Percentiles rank a stretch among this genome's conserved stretches.
Evolutionary conservation across 1,140 invertebrate genomes (phyloP).

Genomic region (Drosophila rufa): DNA sequence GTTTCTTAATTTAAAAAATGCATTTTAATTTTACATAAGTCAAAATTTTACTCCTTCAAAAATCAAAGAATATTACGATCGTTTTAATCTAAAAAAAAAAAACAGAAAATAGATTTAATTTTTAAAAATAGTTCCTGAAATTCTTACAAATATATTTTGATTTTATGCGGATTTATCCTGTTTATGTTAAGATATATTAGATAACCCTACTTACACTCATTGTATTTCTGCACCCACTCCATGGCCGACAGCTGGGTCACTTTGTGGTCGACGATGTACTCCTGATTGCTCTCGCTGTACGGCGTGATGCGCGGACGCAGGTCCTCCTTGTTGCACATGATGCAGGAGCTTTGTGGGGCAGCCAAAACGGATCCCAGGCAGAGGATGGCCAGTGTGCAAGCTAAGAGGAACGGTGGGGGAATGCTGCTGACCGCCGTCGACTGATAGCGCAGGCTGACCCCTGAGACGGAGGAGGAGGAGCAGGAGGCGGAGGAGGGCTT

Average conservation of each 20-base stretch:
- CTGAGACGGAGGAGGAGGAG: neutral
- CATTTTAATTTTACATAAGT: too few relatives aligned
- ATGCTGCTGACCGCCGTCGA: slow-evolving; percentile 11
- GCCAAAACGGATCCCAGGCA: slow-evolving; percentile 26
- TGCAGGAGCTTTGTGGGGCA: slow-evolving; percentile 72
- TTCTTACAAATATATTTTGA: neutral
- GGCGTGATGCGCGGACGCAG: slow-evolving; percentile 36
- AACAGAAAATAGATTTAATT: neutral
- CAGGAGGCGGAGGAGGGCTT: neutral
- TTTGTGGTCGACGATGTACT: slow-evolving; percentile 79
- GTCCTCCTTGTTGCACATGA: slow-evolving; percentile 76
- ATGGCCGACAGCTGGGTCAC: slow-evolving; percentile 74
- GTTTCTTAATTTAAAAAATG: neutral
- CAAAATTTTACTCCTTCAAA: too few relatives aligned
- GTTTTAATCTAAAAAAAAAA: neutral
- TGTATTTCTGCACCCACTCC: slow-evolving; percentile 61
- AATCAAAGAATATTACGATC: too few relatives aligned
- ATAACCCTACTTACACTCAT: slow-evolving; percentile 58
- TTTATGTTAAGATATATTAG: too few relatives aligned
- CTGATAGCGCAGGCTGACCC: slow-evolving; percentile 29
- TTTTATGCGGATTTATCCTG: neutral
- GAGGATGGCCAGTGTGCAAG: slow-evolving; percentile 21
- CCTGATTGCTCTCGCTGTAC: slow-evolving; percentile 57
- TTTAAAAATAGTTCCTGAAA: neutral
- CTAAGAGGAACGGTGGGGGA: slow-evolving; percentile 19